phyloP scores from a whole-genome alignment of 2,888 invertebrate species.

The Nephrotoma guestfalica region DNA sequence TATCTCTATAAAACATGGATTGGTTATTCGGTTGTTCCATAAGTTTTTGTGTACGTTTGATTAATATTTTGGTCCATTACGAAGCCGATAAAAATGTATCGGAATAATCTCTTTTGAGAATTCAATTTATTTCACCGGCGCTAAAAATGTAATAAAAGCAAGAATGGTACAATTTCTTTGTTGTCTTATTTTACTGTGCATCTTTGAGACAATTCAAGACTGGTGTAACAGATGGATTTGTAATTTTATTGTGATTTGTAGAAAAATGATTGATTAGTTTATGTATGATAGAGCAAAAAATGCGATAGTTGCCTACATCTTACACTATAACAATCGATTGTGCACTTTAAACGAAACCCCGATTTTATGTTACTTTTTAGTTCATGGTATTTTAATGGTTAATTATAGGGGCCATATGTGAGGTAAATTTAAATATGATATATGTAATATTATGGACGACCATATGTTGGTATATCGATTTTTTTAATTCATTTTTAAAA shows the following conservation, averaged over 20 bases:
- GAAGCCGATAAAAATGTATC: not conserved
- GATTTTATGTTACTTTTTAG: not conserved
- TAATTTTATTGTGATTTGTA: not conserved
- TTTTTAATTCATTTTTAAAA: not conserved
- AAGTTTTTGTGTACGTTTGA: not conserved
- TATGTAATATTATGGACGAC: not conserved
- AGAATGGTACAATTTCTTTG: not conserved
- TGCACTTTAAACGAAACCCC: not conserved
- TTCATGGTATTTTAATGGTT: not conserved
- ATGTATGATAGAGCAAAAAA: not conserved
- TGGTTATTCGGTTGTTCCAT: not conserved
- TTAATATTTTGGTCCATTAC: not conserved
- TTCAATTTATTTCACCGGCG: not conserved
- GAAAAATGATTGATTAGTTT: not conserved
- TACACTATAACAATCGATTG: not conserved
- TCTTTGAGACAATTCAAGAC: not conserved
- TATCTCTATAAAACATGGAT: not conserved
- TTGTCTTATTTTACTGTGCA: not conserved
- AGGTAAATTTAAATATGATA: not conserved
- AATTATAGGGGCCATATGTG: not conserved
- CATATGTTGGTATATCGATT: not conserved
- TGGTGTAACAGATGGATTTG: not conserved
- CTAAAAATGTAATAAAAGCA: not conserved
- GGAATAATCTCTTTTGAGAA: not conserved
- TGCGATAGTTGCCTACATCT: not conserved